Base-by-base conservation (phyloP, 2,113 vertebrate genomes). In the Labeo catla region DNA sequence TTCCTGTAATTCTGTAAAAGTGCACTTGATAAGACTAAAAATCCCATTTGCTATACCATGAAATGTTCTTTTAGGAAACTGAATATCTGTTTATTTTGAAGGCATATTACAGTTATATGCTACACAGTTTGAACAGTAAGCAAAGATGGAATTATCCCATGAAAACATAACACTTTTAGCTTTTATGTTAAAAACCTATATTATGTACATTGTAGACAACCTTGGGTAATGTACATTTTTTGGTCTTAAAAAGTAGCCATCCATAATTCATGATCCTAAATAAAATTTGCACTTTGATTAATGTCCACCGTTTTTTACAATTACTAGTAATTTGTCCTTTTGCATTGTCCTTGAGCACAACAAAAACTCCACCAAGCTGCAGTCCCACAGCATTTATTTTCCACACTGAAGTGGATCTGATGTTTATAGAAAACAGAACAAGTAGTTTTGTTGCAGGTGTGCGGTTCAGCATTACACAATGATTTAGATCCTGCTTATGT, bases 171-270 rank as follows among this genome's bases (percentile, higher is more conserved):
- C 23, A 80, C 77, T 45, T 39, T 43, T 43, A 70, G 8, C 36
- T 10, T 34, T 59, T 36, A 36, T 59, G 6, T n/a, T 45, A 79
- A 79, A 61, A 59, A 61, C 1, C 54, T 61, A 49, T 65, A 80
- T 65, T 81, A 81, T 66, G 43, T 81, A 81, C 78, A 81, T 47
- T 80, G 36, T 15, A 12, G 76, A 59, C 6, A 39, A n/a, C 21
- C 5, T n/a, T 80, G 34, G 16, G 54, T 61, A 43, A 23, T 80
- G 6, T 23, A 23, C 36, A 16, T 6, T 43, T 78, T 78, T 39
- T 76, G 49, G 4, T 76, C 49, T 54, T 34, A 54, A 54, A 54
- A 79, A 59, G 16, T 39, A 45, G 52, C 9, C 52, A 39, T 19
- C 39, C n/a, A 28, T n/a, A 23, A 80, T 81, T n/a, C 59, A 65